Evolutionary conservation across 2,113 vertebrate genomes (phyloP).

Genomic region (Microcebus ravelobensis): DNA sequence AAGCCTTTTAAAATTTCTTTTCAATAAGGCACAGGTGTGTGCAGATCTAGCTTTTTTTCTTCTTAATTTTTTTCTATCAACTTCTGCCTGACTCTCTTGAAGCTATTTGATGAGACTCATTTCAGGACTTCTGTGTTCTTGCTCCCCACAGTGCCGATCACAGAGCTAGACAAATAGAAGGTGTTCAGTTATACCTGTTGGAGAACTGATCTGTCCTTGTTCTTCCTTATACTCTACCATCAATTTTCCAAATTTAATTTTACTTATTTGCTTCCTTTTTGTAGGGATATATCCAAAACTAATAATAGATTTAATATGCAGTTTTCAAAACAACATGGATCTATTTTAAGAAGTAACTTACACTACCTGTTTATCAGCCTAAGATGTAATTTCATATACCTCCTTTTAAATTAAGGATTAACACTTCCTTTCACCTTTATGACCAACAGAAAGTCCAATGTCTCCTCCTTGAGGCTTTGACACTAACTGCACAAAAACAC

Average conservation of each 20-base stretch:
- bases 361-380: background rate
- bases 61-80: background rate
- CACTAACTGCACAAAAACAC: background rate
- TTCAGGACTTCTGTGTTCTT: background rate
- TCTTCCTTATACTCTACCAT: background rate
- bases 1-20: background rate
- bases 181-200: background rate
- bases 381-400: background rate
- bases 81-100: background rate
- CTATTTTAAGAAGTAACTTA: background rate
- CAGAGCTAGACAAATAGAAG: background rate
- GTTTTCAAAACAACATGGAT: background rate
- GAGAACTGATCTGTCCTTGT: background rate
- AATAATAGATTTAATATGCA: background rate
- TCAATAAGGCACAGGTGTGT: background rate
- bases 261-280: background rate
- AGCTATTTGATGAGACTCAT: background rate
- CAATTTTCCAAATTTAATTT: conserved; percentile 28
- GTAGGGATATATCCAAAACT: background rate
- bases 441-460: background rate
- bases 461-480: background rate
- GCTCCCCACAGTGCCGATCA: background rate
- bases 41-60: background rate
- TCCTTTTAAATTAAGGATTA: background rate
- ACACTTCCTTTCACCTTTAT: background rate